phyloP scores from a whole-genome alignment of 2,797 vertebrate genomes.

The Poeciliopsis gracilis region DNA sequence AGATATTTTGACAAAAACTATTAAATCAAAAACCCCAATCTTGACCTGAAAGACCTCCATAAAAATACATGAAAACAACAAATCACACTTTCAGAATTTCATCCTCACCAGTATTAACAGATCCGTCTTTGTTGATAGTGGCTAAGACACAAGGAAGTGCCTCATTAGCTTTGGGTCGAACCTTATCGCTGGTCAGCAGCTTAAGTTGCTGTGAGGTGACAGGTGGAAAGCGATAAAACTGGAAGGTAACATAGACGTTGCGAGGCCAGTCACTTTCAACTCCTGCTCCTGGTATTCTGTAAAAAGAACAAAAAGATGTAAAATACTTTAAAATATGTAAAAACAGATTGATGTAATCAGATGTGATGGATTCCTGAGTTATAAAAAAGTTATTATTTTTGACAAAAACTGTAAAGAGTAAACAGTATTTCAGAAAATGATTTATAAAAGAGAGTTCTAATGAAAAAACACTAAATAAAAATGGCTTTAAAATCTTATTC shows the following conservation, averaged over 20 bases:
- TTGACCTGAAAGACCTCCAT: not conserved
- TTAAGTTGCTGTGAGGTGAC: constrained; percentile 85
- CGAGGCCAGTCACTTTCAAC: constrained; percentile 75
- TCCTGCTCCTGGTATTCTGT: constrained; percentile 74
- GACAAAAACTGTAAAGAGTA: constrained; percentile 17
- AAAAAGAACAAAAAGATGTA: constrained; percentile 9
- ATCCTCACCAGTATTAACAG: constrained; percentile 80
- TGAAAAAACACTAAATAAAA: constrained; percentile 44
- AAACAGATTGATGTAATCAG: not conserved
- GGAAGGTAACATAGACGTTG: constrained; percentile 92
- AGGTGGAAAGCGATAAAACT: constrained; percentile 93
- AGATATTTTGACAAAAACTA: not conserved
- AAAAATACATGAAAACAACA: not conserved
- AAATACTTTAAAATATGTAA: not conserved
- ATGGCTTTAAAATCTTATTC: constrained; percentile 39
- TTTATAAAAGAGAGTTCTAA: constrained; percentile 45
- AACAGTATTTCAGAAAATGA: constrained; percentile 46
- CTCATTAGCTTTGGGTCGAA: not conserved
- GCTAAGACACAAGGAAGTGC: constrained; percentile 79
- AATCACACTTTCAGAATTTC: not conserved
- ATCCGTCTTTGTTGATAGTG: constrained; percentile 77
- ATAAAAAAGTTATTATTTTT: constrained; percentile 14
- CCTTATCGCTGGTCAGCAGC: constrained; percentile 71
- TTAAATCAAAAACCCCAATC: not conserved
- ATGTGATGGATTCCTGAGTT: constrained; percentile 2